Evolutionary conservation across 2,888 invertebrate species (phyloP).

Genomic region (Leptopilina drosophilae): DNA sequence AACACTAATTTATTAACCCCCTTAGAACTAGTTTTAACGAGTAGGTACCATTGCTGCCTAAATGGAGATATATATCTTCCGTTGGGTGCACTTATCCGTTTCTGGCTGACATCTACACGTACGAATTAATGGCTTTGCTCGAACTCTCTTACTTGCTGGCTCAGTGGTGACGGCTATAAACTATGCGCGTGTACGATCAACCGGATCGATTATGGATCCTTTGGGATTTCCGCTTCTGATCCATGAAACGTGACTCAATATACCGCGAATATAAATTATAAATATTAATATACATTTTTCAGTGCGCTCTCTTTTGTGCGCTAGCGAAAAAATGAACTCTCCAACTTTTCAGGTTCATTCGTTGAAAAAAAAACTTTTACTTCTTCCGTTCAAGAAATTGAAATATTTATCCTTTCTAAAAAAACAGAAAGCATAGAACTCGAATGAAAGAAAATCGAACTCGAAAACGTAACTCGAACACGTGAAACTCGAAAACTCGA

Average conservation of each 20-base stretch:
- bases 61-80: slow-evolving; percentile 75
- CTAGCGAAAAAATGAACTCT: no score
- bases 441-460: no score
- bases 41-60: slow-evolving; percentile 71
- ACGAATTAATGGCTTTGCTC: slow-evolving; percentile 73
- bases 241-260: not conserved
- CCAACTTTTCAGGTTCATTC: no score
- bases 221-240: slow-evolving; percentile 14
- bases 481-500: no score
- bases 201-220: slow-evolving; percentile 60
- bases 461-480: no score
- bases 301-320: not conserved
- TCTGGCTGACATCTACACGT: slow-evolving; percentile 74
- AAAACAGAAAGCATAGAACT: no score
- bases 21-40: slow-evolving; percentile 72
- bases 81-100: slow-evolving; percentile 74
- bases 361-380: no score
- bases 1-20: slow-evolving; percentile 38
- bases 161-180: slow-evolving; percentile 67
- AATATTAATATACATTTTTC: slow-evolving; percentile 10
- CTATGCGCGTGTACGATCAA: slow-evolving; percentile 62
- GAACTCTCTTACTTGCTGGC: slow-evolving; percentile 60
- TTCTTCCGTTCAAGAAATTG: no score
- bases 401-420: no score
- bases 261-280: not conserved